Conservation (phyloP, 2,888 invertebrate genomes). For the Enoplolaimus lenunculus region DNA sequence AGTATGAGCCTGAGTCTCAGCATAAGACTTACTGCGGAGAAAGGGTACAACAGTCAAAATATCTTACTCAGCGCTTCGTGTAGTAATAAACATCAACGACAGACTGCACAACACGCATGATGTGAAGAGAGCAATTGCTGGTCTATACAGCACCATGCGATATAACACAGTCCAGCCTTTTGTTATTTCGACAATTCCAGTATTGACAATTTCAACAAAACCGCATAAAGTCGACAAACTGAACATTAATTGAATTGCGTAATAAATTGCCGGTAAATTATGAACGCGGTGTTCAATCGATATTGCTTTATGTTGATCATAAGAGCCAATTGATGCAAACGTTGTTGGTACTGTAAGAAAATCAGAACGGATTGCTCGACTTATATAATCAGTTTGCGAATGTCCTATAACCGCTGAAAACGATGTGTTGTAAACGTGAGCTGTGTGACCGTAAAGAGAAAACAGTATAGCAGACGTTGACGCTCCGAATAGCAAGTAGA, state of each 20-base stretch:
- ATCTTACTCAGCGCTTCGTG: neutral
- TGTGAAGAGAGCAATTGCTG: neutral
- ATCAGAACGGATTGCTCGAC: neutral
- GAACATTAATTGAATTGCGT: neutral
- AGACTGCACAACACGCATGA: neutral
- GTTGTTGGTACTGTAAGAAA: neutral
- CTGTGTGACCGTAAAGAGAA: neutral
- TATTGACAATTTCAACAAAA: neutral
- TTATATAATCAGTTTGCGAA: too few species aligned
- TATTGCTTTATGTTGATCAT: too few species aligned
- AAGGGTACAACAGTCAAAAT: too few species aligned
- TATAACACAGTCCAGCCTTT: neutral
- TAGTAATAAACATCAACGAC: neutral
- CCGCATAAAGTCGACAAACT: neutral
- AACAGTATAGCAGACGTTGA: neutral
- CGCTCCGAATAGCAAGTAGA: neutral
- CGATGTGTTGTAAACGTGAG: neutral
- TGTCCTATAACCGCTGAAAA: neutral
- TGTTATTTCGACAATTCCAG: neutral
- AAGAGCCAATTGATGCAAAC: neutral
- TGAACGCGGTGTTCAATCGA: neutral
- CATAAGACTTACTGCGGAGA: too few species aligned
- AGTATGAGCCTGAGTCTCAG: too few species aligned
- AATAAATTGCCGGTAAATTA: neutral
- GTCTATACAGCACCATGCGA: neutral